phyloP scores from a whole-genome alignment of 2,113 vertebrate species.

The Hemiscyllium ocellatum region DNA sequence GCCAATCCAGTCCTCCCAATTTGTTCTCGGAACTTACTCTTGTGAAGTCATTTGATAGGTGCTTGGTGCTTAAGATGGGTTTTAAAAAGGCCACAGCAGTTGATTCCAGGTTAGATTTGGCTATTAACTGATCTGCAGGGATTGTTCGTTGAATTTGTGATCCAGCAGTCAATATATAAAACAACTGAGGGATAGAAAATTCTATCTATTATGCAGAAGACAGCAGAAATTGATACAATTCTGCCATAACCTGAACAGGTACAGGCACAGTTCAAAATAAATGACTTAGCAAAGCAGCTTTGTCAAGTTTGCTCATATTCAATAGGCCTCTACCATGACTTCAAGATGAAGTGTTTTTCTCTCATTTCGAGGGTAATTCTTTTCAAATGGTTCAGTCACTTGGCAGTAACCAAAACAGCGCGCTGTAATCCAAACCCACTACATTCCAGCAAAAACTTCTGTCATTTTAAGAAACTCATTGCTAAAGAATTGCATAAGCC shows the following conservation, averaged over 20 bases:
- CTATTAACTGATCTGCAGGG: not conserved
- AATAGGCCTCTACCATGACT: not conserved
- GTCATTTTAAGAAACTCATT: not conserved
- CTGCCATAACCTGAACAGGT: not conserved
- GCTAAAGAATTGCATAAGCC: not conserved
- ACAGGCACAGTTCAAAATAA: not conserved
- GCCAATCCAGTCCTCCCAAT: not conserved
- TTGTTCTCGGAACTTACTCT: not conserved
- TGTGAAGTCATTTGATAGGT: not conserved
- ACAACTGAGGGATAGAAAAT: not conserved
- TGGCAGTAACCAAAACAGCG: not conserved
- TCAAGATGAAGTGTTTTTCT: not conserved
- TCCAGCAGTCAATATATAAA: not conserved
- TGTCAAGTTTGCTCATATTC: not conserved
- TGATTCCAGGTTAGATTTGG: not conserved
- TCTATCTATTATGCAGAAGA: not conserved
- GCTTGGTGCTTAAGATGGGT: not conserved
- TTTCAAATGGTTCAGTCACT: not conserved
- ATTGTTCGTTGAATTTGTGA: not conserved
- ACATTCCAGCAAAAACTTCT: not conserved
- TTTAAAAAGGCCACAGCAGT: not conserved
- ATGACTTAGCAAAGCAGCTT: not conserved
- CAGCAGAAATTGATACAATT: not conserved
- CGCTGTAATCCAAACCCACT: not conserved
- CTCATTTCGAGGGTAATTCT: not conserved